phyloP scores from a whole-genome alignment of 2,797 vertebrate genomes.

The Otus scops region DNA sequence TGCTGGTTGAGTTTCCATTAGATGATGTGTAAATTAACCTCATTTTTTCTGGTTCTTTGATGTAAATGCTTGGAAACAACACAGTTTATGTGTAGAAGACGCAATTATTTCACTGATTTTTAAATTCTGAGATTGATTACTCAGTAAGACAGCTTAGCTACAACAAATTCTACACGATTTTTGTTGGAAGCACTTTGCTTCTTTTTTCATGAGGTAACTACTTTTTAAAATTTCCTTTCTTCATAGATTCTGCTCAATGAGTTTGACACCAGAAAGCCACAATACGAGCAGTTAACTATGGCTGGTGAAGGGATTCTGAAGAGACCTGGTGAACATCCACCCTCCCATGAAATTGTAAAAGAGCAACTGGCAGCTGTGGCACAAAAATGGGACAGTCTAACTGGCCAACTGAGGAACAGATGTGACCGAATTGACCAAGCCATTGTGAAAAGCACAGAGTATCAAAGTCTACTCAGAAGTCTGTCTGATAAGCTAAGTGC shows the following conservation, averaged over 20 bases:
- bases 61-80: not conserved
- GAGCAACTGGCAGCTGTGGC: conserved; percentile 84
- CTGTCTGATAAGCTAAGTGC: conserved; percentile 80
- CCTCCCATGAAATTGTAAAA: conserved; percentile 78
- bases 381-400: conserved; percentile 90
- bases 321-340: conserved; percentile 82
- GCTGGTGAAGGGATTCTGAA: conserved; percentile 84
- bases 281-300: conserved; percentile 88
- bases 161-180: not conserved
- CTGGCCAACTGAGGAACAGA: conserved; percentile 86
- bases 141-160: not conserved
- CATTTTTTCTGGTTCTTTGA: not conserved
- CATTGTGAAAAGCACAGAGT: conserved; percentile 86
- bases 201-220: not conserved
- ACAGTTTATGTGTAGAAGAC: not conserved
- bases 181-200: not conserved
- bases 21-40: not conserved
- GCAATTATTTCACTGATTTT: not conserved
- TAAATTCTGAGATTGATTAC: not conserved
- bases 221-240: not conserved
- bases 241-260: conserved; percentile 94
- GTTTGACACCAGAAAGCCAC: conserved; percentile 91
- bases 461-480: conserved; percentile 86
- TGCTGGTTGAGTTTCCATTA: not conserved
- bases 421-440: conserved; percentile 88